These are phyloP conservation scores for Trichonephila clavipes DNA, from an alignment of 1,140 invertebrate species.

Conservation along the genomic window DNA sequence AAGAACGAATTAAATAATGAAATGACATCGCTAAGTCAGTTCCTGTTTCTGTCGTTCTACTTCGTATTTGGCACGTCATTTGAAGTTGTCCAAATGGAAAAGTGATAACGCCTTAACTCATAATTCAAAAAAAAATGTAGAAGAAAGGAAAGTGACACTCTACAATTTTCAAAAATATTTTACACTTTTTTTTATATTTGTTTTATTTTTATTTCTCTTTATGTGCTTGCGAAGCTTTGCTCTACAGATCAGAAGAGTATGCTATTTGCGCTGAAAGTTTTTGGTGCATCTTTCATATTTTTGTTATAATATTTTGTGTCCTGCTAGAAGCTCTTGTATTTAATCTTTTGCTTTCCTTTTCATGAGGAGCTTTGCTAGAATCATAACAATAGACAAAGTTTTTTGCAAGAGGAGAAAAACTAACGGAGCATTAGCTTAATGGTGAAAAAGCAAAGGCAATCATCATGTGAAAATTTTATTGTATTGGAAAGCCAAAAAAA, in stretches of 20 bases:
- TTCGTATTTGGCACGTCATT: conserved; percentile 66
- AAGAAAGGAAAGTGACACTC: neutral
- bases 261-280: neutral
- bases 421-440: too few species aligned
- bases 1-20: neutral
- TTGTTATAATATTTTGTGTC: neutral
- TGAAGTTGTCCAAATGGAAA: conserved; percentile 74
- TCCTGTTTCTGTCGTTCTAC: conserved; percentile 59
- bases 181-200: neutral
- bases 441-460: too few species aligned
- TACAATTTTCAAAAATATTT: conserved; percentile 11
- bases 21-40: neutral
- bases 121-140: conserved; percentile 38
- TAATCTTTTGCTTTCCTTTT: neutral
- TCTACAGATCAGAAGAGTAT: neutral
- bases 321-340: neutral
- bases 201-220: neutral
- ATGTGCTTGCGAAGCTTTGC: neutral
- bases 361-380: neutral
- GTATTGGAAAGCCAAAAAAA: too few species aligned
- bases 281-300: neutral
- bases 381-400: neutral
- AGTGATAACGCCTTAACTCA: conserved; percentile 70
- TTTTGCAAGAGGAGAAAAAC: neutral
- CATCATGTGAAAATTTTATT: too few species aligned